Evolutionary conservation across 2,113 vertebrate species (phyloP), one percentile per base, ranked within the genome.

Genomic region (Onychorhynchus coronatus): DNA sequence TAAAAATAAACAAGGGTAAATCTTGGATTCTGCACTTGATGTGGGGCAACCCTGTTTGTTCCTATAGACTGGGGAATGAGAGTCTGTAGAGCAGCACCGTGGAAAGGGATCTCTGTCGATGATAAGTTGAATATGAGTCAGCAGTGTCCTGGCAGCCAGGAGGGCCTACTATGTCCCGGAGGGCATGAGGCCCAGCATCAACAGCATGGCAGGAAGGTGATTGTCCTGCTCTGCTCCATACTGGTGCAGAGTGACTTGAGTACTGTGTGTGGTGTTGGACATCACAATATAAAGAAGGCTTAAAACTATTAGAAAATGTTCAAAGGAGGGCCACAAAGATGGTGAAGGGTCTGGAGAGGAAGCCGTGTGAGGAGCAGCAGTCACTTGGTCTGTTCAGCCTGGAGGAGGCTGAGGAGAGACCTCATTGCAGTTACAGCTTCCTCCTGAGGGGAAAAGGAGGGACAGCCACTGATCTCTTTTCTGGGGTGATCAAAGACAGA

Each of bases 261-360:
- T 12, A 15, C 59, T 74, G 76, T 53, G 61, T n/a, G 5, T 52
- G 33, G 5, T 2, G 24, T 5, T 50, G 37, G 31, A 37, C 19
- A 20, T 8, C 6, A 16, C 11, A 28, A 0, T 8, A 0, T 5
- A 12, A 49, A 1, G 14, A 75, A 13, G 17, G 10, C 1, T 25
- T 49, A 12, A 11, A 66, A 15, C 9, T 28, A 4, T 4, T 2
- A 33, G 15, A 52, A 16, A 31, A 7, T 2, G 1, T 44, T 6
- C 22, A 52, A 28, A 66, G 27, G 12, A 50, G 3, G 3, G 14
- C 6, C 30, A 33, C 2, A 30, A 8, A 21, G 5, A 33, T 13
- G 11, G 6, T 6, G 10, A 44, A 44, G 9, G 16, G 7, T 8
- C 19, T 52, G 7, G 37, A 59, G 18, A 5, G 10, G 14, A 66